Percentiles rank a stretch among this genome's conserved stretches.
These are phyloP conservation scores for Barypeithes pellucidus DNA, from an alignment of 2,888 invertebrate species.

Conservation along the genomic window DNA sequence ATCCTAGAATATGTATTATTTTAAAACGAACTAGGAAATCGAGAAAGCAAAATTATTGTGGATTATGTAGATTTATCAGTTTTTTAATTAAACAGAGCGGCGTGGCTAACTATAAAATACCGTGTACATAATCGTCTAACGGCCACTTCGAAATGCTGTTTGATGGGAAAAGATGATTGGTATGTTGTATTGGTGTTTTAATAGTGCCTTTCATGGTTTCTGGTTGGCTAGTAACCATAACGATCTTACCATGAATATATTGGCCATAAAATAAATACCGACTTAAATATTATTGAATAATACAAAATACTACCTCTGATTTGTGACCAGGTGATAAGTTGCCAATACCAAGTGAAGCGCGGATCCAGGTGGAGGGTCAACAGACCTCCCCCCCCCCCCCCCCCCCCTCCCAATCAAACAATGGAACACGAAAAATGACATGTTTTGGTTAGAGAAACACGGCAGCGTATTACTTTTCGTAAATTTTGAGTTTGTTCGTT, in stretches of 20 bases:
- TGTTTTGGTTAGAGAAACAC: too few relatives aligned
- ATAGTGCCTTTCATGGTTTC: neutral
- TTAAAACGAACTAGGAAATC: constrained; percentile 24
- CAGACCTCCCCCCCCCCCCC: too few relatives aligned
- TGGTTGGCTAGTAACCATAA: constrained; percentile 5
- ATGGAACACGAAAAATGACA: too few relatives aligned
- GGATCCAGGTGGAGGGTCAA: too few relatives aligned
- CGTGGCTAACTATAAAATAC: constrained; percentile 13
- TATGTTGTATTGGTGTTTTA: constrained; percentile 18
- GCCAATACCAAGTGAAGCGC: too few relatives aligned
- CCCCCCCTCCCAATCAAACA: too few relatives aligned
- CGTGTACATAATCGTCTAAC: constrained; percentile 22
- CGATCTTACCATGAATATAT: neutral
- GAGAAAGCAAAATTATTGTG: constrained; percentile 11
- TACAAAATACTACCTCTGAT: too few relatives aligned
- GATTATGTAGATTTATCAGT: constrained; percentile 17
- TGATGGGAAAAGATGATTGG: constrained; percentile 24
- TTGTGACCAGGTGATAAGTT: too few relatives aligned
- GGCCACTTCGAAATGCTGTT: constrained; percentile 13
- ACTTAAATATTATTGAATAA: too few relatives aligned
- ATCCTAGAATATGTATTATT: neutral
- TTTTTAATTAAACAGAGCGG: constrained; percentile 22
- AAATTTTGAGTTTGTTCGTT: too few relatives aligned
- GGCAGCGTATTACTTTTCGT: too few relatives aligned
- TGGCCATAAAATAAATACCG: too few relatives aligned